phyloP scores from a whole-genome alignment of 2,888 invertebrate species.

The Macrosoma leucophasiata region DNA sequence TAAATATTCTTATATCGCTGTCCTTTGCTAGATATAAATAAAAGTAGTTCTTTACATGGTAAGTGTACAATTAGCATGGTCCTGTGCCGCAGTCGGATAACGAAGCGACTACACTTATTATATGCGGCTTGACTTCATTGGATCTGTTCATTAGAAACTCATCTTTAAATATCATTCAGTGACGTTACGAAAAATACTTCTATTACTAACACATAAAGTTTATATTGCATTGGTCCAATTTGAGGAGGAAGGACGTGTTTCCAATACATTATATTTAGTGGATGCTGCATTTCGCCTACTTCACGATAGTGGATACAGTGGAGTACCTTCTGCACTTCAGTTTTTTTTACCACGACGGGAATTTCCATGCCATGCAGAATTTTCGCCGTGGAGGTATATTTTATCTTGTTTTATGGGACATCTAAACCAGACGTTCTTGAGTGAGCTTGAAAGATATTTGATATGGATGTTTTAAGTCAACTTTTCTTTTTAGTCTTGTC shows the following conservation, averaged over 20 bases:
- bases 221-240: conserved; percentile 6
- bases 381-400: conserved; percentile 15
- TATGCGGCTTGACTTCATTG: conserved; percentile 22
- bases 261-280: conserved; percentile 27
- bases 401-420: conserved; percentile 2
- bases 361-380: conserved; percentile 22
- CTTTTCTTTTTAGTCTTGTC: no score
- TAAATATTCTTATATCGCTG: no score
- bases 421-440: no score
- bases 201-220: conserved; percentile 12
- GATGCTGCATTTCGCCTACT: conserved; percentile 30
- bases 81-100: conserved; percentile 27
- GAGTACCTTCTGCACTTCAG: conserved; percentile 29
- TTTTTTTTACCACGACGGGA: conserved; percentile 29
- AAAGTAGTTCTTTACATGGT: conserved; percentile 15
- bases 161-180: conserved; percentile 16
- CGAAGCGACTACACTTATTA: conserved; percentile 28
- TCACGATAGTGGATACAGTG: conserved; percentile 28
- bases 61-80: conserved; percentile 26
- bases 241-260: conserved; percentile 20
- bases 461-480: no score
- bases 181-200: conserved; percentile 8
- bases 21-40: no score
- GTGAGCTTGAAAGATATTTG: no score
- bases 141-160: conserved; percentile 26